Base-by-base conservation (phyloP, 2,797 vertebrate species). In the Pangasius mekongensis region DNA sequence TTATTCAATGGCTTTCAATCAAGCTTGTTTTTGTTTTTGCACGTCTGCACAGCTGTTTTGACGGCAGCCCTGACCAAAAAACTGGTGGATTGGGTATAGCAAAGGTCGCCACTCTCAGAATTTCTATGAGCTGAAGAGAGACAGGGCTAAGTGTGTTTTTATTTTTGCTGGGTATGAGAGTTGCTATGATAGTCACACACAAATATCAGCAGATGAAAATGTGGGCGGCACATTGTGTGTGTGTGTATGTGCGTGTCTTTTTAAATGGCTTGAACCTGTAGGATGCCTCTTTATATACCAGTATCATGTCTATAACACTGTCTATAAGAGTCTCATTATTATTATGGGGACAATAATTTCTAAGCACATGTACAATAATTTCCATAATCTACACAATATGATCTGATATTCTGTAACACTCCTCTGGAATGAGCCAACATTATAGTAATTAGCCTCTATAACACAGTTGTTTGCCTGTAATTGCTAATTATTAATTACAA, bases 101-200 rank as follows among this genome's bases (percentile, higher is more conserved):
- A 92, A 95, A 95, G 94, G 95, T 95, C 93, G 94, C 90, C 92
- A 91, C 93, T 95, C 93, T 95, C 93, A 88, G 93, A 90, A 94
- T 92, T 91, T 94, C 91, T 92, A 92, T 92, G 91, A 81, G 91
- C 92, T 93, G 81, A 93, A 95, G 94, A 94, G 94, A 94, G 94
- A 92, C 87, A 90, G 93, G 94, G 95, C 94, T 94, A 96, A 96
- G 95, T 96, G 92, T 92, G 92, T 95, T 95, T 94, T 94, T 74
- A 91, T 87, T 94, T 84, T 93, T 93, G 82, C 74, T 89, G 93
- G 91, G 91, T 90, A 90, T 56, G 90, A 94, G 94, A 94, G 94
- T 92, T 92, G 91, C 91, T 90, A 91, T 92, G 90, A 94, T 94
- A 90, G 87, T 85, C 92, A 56, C 58, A 85, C 85, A 86, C 92